These are phyloP conservation scores for Dastarcus helophoroides DNA, from an alignment of 2,888 invertebrate genomes.

Conservation along the genomic window DNA sequence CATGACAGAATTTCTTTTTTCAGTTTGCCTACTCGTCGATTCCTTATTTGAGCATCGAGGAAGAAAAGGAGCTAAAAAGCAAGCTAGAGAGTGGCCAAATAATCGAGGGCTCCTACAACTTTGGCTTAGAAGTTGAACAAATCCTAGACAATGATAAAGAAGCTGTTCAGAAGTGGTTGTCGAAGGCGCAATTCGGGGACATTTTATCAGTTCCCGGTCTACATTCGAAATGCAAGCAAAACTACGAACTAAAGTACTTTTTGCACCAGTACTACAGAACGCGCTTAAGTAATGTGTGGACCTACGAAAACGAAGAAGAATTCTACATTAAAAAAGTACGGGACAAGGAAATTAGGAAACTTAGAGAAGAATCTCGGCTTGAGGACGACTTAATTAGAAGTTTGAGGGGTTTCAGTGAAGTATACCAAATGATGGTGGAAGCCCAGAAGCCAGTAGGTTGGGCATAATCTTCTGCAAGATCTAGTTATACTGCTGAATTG, in stretches of 20 bases:
- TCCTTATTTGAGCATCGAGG: conserved; percentile 49
- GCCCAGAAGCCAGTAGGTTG: conserved; percentile 59
- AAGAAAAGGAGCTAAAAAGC: conserved; percentile 34
- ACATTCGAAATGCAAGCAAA: conserved; percentile 29
- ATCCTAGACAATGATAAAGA: conserved; percentile 35
- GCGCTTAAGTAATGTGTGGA: conserved; percentile 37
- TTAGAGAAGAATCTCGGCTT: conserved; percentile 32
- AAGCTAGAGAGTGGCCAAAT: conserved; percentile 26
- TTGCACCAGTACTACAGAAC: conserved; percentile 47
- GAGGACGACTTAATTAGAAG: conserved; percentile 42
- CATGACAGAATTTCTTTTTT: conserved; percentile 27
- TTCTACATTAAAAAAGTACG: conserved; percentile 32
- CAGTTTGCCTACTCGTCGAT: conserved; percentile 60
- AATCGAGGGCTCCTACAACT: conserved; percentile 31
- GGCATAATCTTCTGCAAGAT: conserved; percentile 66
- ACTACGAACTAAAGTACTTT: conserved; percentile 43
- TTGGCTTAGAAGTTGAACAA: conserved; percentile 19
- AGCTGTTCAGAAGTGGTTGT: conserved; percentile 20
- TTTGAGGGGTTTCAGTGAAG: conserved; percentile 53
- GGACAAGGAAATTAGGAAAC: conserved; percentile 22
- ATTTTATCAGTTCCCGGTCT: conserved; percentile 21
- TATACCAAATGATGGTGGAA: conserved; percentile 48
- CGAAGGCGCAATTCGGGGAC: conserved; percentile 23
- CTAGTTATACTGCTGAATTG: conserved; percentile 57
- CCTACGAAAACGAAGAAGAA: conserved; percentile 17